Evolutionary conservation across 2,888 invertebrate genomes (phyloP).

Genomic region (Archaeoteleia sp.): DNA sequence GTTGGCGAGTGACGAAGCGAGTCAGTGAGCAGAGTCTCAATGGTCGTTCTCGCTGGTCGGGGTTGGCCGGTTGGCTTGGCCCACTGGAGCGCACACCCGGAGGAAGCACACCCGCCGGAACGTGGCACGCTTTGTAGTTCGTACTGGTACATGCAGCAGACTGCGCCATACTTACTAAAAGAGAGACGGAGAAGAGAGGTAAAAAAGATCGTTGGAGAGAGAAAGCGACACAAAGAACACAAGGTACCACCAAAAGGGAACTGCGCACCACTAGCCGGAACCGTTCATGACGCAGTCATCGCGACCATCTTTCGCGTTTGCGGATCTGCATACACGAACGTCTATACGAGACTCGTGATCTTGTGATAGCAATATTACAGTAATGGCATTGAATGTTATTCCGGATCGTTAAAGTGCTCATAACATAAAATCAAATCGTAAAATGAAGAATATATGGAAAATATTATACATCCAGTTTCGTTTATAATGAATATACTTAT

Average conservation of each 20-base stretch:
- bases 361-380: constrained; percentile 28
- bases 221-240: constrained; percentile 51
- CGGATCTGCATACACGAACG: constrained; percentile 66
- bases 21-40: constrained; percentile 62
- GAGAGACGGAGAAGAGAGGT: constrained; percentile 51
- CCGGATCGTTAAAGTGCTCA: constrained; percentile 21
- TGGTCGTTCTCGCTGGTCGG: constrained; percentile 57
- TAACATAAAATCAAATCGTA: constrained; percentile 24
- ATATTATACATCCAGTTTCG: constrained; percentile 15
- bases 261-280: constrained; percentile 75
- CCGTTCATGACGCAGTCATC: constrained; percentile 71
- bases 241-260: constrained; percentile 66
- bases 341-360: constrained; percentile 26
- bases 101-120: constrained; percentile 74
- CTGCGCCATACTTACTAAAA: constrained; percentile 53
- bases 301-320: constrained; percentile 71
- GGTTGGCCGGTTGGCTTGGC: constrained; percentile 70
- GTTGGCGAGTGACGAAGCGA: constrained; percentile 57
- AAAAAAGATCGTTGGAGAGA: constrained; percentile 40
- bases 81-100: constrained; percentile 75
- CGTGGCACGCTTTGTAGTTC: constrained; percentile 73
- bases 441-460: not conserved
- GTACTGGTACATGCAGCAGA: constrained; percentile 52
- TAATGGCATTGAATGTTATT: constrained; percentile 32
- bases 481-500: constrained; percentile 7